Conservation (phyloP, 1,140 invertebrate species). For the Drosophila nigrodunni region DNA sequence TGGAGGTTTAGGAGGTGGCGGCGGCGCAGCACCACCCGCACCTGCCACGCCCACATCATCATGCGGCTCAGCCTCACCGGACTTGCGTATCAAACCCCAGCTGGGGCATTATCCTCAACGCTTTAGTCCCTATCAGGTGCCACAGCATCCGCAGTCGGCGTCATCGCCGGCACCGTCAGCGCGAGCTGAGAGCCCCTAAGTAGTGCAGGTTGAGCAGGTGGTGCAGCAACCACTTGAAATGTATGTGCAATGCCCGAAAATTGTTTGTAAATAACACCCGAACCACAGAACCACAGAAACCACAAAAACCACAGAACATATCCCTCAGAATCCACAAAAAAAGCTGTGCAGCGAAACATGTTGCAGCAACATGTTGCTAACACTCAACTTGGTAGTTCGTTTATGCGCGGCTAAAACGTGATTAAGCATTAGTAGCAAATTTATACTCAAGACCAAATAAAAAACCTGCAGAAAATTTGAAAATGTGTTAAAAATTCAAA, state of each 20-base stretch:
- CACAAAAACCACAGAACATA: slow-evolving; percentile 21
- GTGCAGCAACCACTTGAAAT: slow-evolving; percentile 49
- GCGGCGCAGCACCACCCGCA: slow-evolving; percentile 46
- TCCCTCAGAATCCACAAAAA: slow-evolving; percentile 16
- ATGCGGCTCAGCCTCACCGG: slow-evolving; percentile 77
- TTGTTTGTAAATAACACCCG: slow-evolving; percentile 43
- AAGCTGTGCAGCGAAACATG: slow-evolving; percentile 46
- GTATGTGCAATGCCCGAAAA: slow-evolving; percentile 71
- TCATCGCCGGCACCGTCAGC: slow-evolving; percentile 64
- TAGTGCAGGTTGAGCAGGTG: background rate
- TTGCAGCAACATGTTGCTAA: slow-evolving; percentile 72
- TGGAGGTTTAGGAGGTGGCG: background rate
- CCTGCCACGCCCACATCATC: slow-evolving; percentile 74
- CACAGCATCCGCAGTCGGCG: slow-evolving; percentile 64
- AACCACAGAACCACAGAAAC: background rate
- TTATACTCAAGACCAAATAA: too few species aligned
- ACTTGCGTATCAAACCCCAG: slow-evolving; percentile 68
- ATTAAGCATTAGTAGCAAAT: background rate
- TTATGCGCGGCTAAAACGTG: slow-evolving; percentile 18
- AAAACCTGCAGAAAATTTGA: background rate
- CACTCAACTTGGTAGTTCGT: slow-evolving; percentile 28
- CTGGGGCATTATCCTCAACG: slow-evolving; percentile 78
- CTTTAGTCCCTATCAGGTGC: slow-evolving; percentile 84
- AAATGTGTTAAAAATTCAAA: too few species aligned
- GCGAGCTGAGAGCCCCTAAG: slow-evolving; percentile 67